phyloP scores from a whole-genome alignment of 2,797 vertebrate genomes.

The Delichon dasypus region DNA sequence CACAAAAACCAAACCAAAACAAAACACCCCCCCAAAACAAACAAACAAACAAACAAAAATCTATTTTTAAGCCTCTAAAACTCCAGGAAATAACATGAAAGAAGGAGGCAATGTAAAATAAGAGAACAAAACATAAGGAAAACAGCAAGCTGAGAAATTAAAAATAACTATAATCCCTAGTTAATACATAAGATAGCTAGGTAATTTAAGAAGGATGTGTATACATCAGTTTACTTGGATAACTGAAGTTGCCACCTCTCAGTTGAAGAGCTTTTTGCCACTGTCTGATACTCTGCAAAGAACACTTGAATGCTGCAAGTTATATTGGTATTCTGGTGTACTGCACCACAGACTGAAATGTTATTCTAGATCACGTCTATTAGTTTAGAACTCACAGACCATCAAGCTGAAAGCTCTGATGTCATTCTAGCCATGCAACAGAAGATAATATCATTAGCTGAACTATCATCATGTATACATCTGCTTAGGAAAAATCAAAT shows the following conservation, averaged over 20 bases:
- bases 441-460: slow-evolving; percentile 19
- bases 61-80: background rate
- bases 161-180: background rate
- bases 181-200: background rate
- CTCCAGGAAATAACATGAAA: background rate
- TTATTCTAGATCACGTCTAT: slow-evolving; percentile 19
- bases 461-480: background rate
- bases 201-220: background rate
- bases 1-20: too few species aligned
- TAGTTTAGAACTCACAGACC: slow-evolving; percentile 34
- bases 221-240: background rate
- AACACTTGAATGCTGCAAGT: background rate
- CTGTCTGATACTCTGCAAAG: background rate
- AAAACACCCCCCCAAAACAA: too few species aligned
- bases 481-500: slow-evolving; percentile 13
- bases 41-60: background rate
- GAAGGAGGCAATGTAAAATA: background rate
- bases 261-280: background rate
- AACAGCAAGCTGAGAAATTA: background rate
- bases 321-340: background rate
- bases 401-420: slow-evolving; percentile 11
- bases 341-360: slow-evolving; percentile 7
- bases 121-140: background rate
- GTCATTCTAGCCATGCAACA: slow-evolving; percentile 18
- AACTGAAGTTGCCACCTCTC: background rate